phyloP scores from a whole-genome alignment of 2,113 vertebrate genomes.

The Danionella cerebrum region DNA sequence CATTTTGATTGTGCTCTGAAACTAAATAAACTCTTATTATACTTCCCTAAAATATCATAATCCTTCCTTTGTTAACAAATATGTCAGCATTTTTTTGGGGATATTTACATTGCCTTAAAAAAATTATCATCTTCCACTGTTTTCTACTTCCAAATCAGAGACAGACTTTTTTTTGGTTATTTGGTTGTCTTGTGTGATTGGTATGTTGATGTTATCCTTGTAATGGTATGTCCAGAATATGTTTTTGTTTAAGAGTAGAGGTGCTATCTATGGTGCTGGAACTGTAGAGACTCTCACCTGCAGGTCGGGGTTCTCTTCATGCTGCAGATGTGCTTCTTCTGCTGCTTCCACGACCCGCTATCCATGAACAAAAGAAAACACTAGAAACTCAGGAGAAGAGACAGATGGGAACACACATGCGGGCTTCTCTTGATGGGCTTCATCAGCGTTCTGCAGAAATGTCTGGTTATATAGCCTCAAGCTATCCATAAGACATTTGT shows the following conservation, averaged over 20 bases:
- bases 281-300: conserved; percentile 69
- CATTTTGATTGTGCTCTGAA: not conserved
- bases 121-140: no score
- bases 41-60: not conserved
- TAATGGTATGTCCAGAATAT: no score
- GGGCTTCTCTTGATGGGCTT: conserved; percentile 8
- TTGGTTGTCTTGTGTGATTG: no score
- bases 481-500: not conserved
- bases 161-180: no score
- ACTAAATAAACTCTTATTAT: not conserved
- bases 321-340: conserved; percentile 91
- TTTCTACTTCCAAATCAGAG: no score
- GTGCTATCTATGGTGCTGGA: conserved; percentile 7
- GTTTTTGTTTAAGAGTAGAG: not conserved
- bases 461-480: not conserved
- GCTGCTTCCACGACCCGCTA: conserved; percentile 95
- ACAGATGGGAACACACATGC: conserved; percentile 13
- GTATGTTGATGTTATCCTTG: no score
- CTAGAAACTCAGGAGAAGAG: not conserved
- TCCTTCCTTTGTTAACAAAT: no score
- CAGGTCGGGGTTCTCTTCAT: conserved; percentile 90
- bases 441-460: not conserved
- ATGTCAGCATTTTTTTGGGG: no score
- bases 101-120: no score
- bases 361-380: not conserved